Evolutionary conservation across 2,888 invertebrate species (phyloP), one percentile per base, ranked within the genome.

Genomic region (Tipula helvola): DNA sequence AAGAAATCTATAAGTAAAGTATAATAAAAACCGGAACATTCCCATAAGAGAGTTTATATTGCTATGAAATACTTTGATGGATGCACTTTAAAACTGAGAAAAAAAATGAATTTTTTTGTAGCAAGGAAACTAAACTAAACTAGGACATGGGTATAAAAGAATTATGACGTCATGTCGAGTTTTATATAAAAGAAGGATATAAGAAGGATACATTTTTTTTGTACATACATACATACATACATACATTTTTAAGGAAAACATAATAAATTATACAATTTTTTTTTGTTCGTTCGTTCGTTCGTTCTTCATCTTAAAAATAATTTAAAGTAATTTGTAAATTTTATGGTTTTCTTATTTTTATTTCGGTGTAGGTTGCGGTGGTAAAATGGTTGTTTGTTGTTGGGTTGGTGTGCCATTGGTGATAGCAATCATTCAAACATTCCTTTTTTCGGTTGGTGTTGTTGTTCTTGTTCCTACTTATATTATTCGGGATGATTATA

Each of bases 41-140:
- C 71, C 71, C 71, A 71, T 71, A 71, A 71, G 71, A 71, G 71
- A 71, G 71, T 71, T 71, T 71, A 71, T 71, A 71, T 71, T 71
- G 71, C 28, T 28, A 71, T 71, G 71, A 28, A 71, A 28, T 71
- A 71, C 12, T 71, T 71, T 71, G 71, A 71, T 71, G 28, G 71
- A 71, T 71, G 71, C 71, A 71, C 71, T 71, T 71, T 71, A 71
- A 71, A 71, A 71, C 71, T 28, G 71, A 71, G 28, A 71, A 16
- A 52, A 52, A 57, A 57, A 57, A 57, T 18, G 10, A 1, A 57
- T 13, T 28, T 18, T 71, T 71, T 71, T 71, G n/a, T 52, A 16
- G 52, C 5, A 71, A 28, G 71, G 28, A 71, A 71, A 71, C 71
- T 71, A 71, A 71, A 71, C 71, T 71, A 71, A 71, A 71, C 71